Percentiles rank a stretch among this genome's conserved stretches.
phyloP scores from a whole-genome alignment of 2,113 vertebrate species.

The Xerus inauris region DNA sequence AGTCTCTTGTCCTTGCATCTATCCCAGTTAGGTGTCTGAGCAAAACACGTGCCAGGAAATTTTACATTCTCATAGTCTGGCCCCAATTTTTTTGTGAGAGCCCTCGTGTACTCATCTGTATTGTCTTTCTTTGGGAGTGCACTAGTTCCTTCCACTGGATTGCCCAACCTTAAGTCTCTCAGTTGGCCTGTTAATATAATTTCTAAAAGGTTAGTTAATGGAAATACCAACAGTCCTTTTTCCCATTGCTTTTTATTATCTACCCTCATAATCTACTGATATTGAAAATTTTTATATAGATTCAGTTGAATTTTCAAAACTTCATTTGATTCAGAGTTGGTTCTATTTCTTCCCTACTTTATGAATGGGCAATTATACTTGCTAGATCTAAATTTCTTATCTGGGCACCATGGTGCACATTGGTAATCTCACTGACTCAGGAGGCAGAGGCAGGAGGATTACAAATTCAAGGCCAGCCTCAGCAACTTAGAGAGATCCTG shows the following conservation, averaged over 20 bases:
- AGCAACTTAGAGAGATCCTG: too few species aligned
- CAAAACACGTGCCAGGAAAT: not conserved
- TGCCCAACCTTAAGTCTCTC: not conserved
- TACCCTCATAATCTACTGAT: not conserved
- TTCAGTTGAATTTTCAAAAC: constrained; percentile 16
- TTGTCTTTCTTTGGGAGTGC: not conserved
- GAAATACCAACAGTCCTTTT: not conserved
- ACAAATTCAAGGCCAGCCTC: too few species aligned
- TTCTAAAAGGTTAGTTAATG: not conserved
- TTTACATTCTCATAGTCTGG: not conserved
- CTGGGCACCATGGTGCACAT: too few species aligned
- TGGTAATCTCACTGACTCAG: too few species aligned
- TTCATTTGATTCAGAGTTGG: not conserved
- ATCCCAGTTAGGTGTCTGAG: not conserved
- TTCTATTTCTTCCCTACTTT: not conserved
- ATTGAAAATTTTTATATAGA: not conserved
- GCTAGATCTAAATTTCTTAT: not conserved
- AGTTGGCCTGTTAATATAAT: not conserved
- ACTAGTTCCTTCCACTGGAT: not conserved
- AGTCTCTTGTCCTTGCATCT: not conserved
- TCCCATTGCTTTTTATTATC: not conserved
- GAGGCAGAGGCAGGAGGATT: too few species aligned
- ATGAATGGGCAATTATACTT: not conserved
- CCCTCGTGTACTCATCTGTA: not conserved
- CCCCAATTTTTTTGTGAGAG: not conserved